phyloP scores from a whole-genome alignment of 1,140 invertebrate genomes.

The Aphelenchoides fujianensis region DNA sequence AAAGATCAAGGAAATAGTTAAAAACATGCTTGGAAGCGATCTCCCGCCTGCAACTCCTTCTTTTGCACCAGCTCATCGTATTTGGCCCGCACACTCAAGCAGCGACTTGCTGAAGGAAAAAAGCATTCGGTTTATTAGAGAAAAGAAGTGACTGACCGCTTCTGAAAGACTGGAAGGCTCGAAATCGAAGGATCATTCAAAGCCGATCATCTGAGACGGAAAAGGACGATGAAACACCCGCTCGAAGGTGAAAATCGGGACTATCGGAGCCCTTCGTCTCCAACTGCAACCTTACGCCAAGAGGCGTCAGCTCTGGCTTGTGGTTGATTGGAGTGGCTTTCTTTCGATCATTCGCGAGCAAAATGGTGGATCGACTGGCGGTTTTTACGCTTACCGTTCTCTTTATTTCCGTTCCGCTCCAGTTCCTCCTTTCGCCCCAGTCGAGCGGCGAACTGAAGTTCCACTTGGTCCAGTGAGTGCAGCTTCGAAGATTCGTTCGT shows the following conservation, averaged over 20 bases:
- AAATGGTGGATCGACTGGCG: slow-evolving; percentile 10
- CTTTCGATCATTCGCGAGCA: neutral
- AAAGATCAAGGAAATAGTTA: neutral
- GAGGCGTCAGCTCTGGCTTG: too few species aligned
- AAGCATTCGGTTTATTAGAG: neutral
- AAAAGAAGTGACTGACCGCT: neutral
- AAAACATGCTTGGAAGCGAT: slow-evolving; percentile 1
- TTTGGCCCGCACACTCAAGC: neutral
- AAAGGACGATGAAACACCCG: too few species aligned
- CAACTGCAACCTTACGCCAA: too few species aligned
- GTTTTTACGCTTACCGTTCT: neutral
- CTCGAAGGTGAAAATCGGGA: too few species aligned
- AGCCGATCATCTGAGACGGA: too few species aligned
- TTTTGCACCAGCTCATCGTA: slow-evolving; percentile 10
- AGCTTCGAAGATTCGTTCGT: neutral
- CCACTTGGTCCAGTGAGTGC: slow-evolving; percentile 1
- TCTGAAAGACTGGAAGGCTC: neutral
- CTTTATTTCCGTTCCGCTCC: slow-evolving; percentile 11
- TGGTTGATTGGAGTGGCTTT: too few species aligned
- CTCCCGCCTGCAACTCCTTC: neutral
- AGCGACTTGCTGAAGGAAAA: neutral
- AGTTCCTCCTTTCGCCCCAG: slow-evolving; percentile 22
- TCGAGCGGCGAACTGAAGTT: slow-evolving; percentile 17
- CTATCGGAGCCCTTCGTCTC: too few species aligned
- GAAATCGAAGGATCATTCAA: slow-evolving; percentile 11